Base-by-base conservation (phyloP, 2,888 invertebrate genomes). In the Ormyrus rosae region DNA sequence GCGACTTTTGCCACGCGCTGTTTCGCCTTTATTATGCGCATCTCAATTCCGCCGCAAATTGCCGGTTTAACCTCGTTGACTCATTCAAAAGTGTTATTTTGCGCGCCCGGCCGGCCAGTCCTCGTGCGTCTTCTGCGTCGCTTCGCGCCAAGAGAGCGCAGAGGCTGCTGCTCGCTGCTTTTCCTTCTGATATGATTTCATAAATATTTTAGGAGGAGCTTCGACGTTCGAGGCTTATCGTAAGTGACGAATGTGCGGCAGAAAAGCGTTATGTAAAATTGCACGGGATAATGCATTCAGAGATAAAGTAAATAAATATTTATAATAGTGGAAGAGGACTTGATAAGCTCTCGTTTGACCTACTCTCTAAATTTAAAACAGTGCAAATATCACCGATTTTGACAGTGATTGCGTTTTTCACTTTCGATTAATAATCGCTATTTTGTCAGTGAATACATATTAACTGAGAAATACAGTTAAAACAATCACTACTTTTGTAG, bases 1-100 rank as follows among this genome's bases (percentile, higher is more conserved):
- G 19, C 6, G 50, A 61, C 61, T 58, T 70, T 63, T 50, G 78
- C 67, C 55, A 81, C 81, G 81, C 76, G 55, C 79, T 65, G 79
- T 81, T 81, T 81, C 81, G 55, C 58, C 50, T 81, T 81, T 81
- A 81, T 81, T 81, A 76, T 75, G 79, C 79, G 81, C 79, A 55
- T 81, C 79, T 79, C 76, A 73, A 81, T 76, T 76, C 78, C 72
- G 53, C 7, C 11, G 79, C 81, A 72, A 81, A 79, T 79, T 79
- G 81, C 81, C 76, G 76, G 63, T 78, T 79, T 81, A 79, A 81
- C 81, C 81, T 81, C 81, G 78, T 81, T 81, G 63, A 63, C 75
- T 75, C 68, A 51, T 74, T 70, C 78, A 46, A 63, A 78, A 69
- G 69, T 78, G 74, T 64, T 68, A 64, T 74, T 81, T 80, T 58